Evolutionary conservation across 2,113 vertebrate species (phyloP).

Genomic region (Microtus ochrogaster): DNA sequence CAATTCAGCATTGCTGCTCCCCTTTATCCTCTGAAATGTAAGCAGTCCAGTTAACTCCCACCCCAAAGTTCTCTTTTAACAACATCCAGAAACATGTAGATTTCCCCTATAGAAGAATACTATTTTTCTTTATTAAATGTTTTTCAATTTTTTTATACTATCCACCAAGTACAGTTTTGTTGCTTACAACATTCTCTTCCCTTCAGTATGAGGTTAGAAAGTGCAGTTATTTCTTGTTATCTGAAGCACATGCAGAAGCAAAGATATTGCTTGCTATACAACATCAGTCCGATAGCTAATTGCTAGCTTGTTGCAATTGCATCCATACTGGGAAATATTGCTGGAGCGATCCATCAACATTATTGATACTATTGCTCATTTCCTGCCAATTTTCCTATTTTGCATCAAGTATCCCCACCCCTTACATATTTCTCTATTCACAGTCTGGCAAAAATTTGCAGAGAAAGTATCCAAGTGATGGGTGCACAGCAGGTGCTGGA

Average conservation of each 20-base stretch:
- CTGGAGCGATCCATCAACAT: constrained; percentile 79
- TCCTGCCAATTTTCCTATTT: constrained; percentile 84
- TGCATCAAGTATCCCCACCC: constrained; percentile 45
- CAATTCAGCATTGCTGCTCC: neutral
- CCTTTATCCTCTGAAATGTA: neutral
- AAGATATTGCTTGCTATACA: neutral
- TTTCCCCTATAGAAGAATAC: neutral
- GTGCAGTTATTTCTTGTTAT: neutral
- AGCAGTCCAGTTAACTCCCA: neutral
- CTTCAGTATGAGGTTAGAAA: constrained; percentile 33
- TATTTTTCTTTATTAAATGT: neutral
- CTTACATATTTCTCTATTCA: constrained; percentile 87
- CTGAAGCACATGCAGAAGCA: neutral
- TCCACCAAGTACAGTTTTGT: neutral
- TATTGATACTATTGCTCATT: constrained; percentile 82
- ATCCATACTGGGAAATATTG: constrained; percentile 37
- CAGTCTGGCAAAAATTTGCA: constrained; percentile 89
- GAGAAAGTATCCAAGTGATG: constrained; percentile 92
- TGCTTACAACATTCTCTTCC: neutral
- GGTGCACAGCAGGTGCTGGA: constrained; percentile 96
- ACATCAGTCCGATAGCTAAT: neutral
- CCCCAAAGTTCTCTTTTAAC: neutral
- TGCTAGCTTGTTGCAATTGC: constrained; percentile 66
- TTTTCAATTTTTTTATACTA: neutral
- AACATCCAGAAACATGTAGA: neutral